Evolutionary conservation across 1,140 invertebrate species (phyloP).

Genomic region (Gerris buenoi): DNA sequence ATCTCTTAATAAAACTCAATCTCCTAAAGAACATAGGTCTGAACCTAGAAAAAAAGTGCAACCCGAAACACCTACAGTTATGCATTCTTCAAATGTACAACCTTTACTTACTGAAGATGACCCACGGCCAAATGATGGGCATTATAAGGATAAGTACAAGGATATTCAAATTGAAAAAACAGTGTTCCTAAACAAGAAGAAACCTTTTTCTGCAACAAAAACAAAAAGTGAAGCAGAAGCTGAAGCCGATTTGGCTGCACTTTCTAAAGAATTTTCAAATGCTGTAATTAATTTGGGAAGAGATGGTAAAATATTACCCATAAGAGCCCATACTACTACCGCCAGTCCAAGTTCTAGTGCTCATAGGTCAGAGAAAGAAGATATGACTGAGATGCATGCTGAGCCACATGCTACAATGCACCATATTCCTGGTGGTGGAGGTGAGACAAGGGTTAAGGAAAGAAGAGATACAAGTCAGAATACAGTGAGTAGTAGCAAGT

Average conservation of each 20-base stretch:
- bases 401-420: not conserved
- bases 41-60: not conserved
- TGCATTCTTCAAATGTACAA: not conserved
- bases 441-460: not conserved
- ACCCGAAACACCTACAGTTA: not conserved
- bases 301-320: conserved; percentile 9
- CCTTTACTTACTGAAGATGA: not conserved
- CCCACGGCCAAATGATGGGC: not conserved
- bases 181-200: not conserved
- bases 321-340: not conserved
- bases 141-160: not conserved
- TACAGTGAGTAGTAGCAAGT: conserved; percentile 16
- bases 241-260: conserved; percentile 13
- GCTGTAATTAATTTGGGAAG: conserved; percentile 13
- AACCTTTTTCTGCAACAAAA: not conserved
- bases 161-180: not conserved
- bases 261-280: conserved; percentile 12
- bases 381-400: not conserved
- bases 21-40: not conserved
- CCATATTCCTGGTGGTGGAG: not conserved
- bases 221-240: conserved; percentile 3
- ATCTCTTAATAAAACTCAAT: not conserved
- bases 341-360: too few species aligned
- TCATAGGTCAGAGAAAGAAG: not conserved
- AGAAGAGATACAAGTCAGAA: conserved; percentile 10